Evolutionary conservation across 2,113 vertebrate genomes (phyloP), one percentile per base, ranked within the genome.

Genomic region (Marmota flaviventris): DNA sequence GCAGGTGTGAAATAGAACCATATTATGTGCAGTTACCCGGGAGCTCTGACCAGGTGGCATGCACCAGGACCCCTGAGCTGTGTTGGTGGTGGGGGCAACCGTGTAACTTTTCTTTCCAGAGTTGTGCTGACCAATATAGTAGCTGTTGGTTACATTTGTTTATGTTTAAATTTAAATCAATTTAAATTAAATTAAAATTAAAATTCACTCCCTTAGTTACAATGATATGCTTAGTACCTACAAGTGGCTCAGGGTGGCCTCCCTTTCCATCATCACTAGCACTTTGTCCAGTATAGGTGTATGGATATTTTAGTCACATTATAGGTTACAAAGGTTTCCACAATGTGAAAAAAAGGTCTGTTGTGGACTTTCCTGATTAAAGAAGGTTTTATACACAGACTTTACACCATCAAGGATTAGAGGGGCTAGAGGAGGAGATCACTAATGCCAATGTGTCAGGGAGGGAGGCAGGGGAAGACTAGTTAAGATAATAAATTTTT

Each of bases 1-100:
- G 16, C 25, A 16, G 0, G 3, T 82, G 67, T 0, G 2, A 34
- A 42, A 22, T 4, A 42, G 58, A 87, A n/a, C 24, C 6, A 13
- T 2, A 0, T 0, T 4, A 24, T 3, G 22, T 48, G 9, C 16
- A 16, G 0, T 2, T 82, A 4, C n/a, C 27, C 18, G 51, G 29
- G 65, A 11, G 37, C 24, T n/a, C 61, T 14, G 18, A 53, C 34
- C 29, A 4, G 17, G 27, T 22, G 6, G 18, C 45, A 32, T 20
- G 22, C 29, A 51, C 25, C 4, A 42, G 16, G 4, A 5, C 20
- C 37, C 3, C 34, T 79, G 58, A 29, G 18, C 13, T 18, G 0
- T 27, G 13, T 45, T 45, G 45, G 45, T 45, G 8, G 42, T 16
- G 8, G 53, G 29, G 42, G 7, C 45, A 53, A 13, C 9, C 51